Conservation (phyloP, 2,888 invertebrate genomes). For the Cyclophora punctaria region DNA sequence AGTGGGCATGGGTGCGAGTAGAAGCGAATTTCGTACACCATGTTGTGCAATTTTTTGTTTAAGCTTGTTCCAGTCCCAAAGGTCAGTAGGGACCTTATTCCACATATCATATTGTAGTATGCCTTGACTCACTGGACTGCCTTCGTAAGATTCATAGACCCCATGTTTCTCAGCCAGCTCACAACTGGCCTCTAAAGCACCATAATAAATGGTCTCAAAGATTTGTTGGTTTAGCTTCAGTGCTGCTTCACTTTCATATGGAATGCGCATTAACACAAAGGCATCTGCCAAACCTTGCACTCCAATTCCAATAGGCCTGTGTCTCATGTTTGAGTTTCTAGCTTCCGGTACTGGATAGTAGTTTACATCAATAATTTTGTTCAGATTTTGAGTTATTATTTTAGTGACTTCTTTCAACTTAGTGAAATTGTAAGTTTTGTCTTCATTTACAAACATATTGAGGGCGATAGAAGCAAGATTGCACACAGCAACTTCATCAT, state of each 20-base stretch:
- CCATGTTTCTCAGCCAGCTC: conserved; percentile 91
- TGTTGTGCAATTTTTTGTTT: conserved; percentile 89
- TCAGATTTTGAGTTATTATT: conserved; percentile 91
- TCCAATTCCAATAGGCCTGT: conserved; percentile 93
- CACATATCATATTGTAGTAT: conserved; percentile 99
- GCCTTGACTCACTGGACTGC: conserved; percentile 95
- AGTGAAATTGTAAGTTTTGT: conserved; percentile 88
- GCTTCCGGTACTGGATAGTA: conserved; percentile 96
- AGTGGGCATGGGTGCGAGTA: conserved; percentile 98
- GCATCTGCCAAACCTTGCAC: conserved; percentile 98
- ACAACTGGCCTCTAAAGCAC: conserved; percentile 96
- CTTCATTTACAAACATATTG: conserved; percentile 91
- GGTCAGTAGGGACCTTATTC: conserved; percentile 87
- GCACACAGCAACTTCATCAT: conserved; percentile 97
- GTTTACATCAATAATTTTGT: conserved; percentile 97
- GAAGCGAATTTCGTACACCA: conserved; percentile 94
- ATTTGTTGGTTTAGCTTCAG: conserved; percentile 92
- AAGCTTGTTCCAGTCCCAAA: conserved; percentile 92
- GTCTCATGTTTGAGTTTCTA: conserved; percentile 87
- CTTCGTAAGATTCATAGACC: conserved; percentile 92
- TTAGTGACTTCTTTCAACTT: conserved; percentile 92
- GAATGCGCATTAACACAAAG: conserved; percentile 92
- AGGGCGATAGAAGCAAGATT: conserved; percentile 98
- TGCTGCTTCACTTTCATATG: conserved; percentile 94
- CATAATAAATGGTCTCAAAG: conserved; percentile 98